phyloP scores from a whole-genome alignment of 2,797 vertebrate genomes.

The Lepus oiostolus region DNA sequence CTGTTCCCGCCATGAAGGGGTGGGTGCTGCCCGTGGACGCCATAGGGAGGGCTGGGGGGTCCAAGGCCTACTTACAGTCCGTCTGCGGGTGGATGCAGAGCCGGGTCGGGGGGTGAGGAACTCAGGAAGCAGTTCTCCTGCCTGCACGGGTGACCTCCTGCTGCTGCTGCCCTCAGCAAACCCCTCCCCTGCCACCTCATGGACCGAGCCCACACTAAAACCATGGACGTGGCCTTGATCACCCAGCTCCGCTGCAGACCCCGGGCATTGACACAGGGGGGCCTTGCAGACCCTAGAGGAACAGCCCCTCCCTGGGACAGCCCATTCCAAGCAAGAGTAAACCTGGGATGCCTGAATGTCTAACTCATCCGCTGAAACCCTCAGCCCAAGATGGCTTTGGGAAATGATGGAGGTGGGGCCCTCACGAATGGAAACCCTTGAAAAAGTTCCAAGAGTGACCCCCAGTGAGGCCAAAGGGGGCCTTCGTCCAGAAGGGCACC shows the following conservation, averaged over 20 bases:
- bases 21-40: not conserved
- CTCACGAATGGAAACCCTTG: not conserved
- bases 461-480: not conserved
- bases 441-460: not conserved
- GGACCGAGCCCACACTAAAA: not conserved
- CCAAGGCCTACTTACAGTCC: not conserved
- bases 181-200: not conserved
- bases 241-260: not conserved
- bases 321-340: not conserved
- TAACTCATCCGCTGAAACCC: not conserved
- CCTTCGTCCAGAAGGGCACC: not conserved
- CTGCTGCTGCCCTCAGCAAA: conserved; percentile 22
- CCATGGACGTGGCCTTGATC: not conserved
- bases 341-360: not conserved
- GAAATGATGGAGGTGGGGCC: not conserved
- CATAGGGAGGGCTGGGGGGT: not conserved
- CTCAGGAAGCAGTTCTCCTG: conserved; percentile 6
- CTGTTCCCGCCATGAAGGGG: not conserved
- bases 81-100: not conserved
- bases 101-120: conserved; percentile 39
- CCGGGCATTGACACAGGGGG: not conserved
- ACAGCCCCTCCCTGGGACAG: not conserved
- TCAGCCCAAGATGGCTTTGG: not conserved
- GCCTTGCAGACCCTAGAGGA: not conserved
- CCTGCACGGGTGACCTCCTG: not conserved